Conservation (phyloP, 2,113 vertebrate genomes). For the Anolis carolinensis region DNA sequence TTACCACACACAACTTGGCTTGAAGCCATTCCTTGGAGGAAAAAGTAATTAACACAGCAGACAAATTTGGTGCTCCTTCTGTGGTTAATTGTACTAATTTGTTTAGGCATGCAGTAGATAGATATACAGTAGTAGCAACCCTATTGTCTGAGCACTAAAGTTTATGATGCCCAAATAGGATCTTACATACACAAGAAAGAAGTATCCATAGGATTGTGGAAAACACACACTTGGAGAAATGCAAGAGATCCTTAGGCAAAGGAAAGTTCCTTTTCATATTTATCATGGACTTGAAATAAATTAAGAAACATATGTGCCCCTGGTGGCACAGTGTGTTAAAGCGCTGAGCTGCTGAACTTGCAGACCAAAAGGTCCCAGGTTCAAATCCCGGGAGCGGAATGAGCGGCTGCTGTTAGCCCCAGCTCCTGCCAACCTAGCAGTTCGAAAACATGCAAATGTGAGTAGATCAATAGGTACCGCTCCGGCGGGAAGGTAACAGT, state of each 20-base stretch:
- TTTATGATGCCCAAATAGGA: neutral
- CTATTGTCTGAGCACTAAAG: neutral
- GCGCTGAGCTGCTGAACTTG: too few relatives aligned
- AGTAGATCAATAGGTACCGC: too few relatives aligned
- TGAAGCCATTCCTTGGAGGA: neutral
- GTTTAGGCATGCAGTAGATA: neutral
- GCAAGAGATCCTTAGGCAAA: too few relatives aligned
- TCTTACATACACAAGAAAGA: too few relatives aligned
- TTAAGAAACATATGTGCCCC: too few relatives aligned
- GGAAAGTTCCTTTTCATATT: neutral
- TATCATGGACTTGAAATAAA: neutral
- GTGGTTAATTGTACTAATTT: neutral
- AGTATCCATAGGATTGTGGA: neutral
- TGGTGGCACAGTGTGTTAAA: too few relatives aligned
- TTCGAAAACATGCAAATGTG: too few relatives aligned
- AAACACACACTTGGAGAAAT: neutral
- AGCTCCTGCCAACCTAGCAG: too few relatives aligned
- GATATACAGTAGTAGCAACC: neutral
- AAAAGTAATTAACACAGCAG: neutral
- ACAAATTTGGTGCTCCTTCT: conserved; percentile 4
- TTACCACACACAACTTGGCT: neutral
- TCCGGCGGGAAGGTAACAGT: too few relatives aligned
- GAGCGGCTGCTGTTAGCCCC: too few relatives aligned
- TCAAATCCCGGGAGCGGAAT: too few relatives aligned
- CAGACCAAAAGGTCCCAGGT: too few relatives aligned